Percentiles rank a stretch among this genome's conserved stretches.
Evolutionary conservation across 2,113 vertebrate species (phyloP).

Genomic region (Oriolus oriolus): DNA sequence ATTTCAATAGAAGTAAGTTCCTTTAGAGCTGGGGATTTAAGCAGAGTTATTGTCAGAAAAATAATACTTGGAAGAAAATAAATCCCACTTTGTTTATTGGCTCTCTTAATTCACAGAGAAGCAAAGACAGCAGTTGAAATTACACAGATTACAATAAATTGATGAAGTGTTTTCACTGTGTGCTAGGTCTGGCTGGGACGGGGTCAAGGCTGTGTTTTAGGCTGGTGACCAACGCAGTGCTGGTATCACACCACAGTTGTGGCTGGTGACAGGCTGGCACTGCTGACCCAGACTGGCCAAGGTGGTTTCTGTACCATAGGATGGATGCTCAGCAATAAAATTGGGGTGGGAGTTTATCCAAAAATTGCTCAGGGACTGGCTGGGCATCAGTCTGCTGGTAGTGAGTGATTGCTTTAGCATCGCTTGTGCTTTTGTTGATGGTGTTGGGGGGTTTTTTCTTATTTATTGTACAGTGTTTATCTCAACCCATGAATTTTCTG

Average conservation of each 20-base stretch:
- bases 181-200: neutral
- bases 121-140: neutral
- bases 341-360: neutral
- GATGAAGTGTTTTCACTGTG: neutral
- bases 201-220: neutral
- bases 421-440: neutral
- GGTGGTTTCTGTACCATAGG: accelerated
- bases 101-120: neutral
- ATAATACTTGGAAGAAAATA: neutral
- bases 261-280: neutral
- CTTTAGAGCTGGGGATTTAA: neutral
- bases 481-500: neutral
- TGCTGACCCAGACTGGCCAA: neutral
- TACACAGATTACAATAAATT: neutral
- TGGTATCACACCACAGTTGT: neutral
- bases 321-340: neutral
- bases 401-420: neutral
- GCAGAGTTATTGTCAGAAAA: neutral
- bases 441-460: neutral
- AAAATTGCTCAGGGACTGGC: neutral
- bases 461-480: neutral
- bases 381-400: neutral
- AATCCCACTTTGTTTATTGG: neutral
- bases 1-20: neutral
- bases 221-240: neutral